Evolutionary conservation across 2,113 vertebrate genomes (phyloP).

Genomic region (Cephalophus harveyi): DNA sequence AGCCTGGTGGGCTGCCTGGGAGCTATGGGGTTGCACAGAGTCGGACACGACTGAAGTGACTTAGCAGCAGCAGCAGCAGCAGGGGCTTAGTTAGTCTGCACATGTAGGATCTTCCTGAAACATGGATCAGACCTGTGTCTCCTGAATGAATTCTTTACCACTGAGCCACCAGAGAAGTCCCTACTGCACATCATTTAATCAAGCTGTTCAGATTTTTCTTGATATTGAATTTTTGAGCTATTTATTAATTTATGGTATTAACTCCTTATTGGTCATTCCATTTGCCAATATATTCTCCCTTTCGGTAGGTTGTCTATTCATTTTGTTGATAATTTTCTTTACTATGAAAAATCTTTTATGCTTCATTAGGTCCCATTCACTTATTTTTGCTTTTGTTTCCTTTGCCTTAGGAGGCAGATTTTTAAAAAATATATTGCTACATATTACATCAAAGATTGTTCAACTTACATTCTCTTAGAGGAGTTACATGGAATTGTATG

Average conservation of each 20-base stretch:
- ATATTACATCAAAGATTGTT: not conserved
- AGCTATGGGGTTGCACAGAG: no score
- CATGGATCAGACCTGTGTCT: not conserved
- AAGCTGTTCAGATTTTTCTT: not conserved
- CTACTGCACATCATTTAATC: not conserved
- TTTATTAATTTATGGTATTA: not conserved
- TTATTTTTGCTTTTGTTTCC: not conserved
- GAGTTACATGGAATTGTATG: not conserved
- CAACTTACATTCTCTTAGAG: not conserved
- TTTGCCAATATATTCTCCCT: not conserved
- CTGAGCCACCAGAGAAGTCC: not conserved
- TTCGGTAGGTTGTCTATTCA: not conserved
- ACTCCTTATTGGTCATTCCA: not conserved
- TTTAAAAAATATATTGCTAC: not conserved
- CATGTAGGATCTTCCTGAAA: not conserved
- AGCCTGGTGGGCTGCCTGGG: no score
- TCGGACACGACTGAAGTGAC: no score
- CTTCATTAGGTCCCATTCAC: not conserved
- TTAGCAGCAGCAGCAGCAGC: no score
- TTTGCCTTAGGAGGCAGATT: not conserved
- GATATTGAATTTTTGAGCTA: not conserved
- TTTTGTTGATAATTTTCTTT: not conserved
- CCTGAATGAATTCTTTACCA: not conserved
- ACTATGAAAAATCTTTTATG: not conserved
- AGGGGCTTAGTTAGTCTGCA: not conserved